Conservation (phyloP, 1,140 invertebrate genomes). For the Listronotus bonariensis region DNA sequence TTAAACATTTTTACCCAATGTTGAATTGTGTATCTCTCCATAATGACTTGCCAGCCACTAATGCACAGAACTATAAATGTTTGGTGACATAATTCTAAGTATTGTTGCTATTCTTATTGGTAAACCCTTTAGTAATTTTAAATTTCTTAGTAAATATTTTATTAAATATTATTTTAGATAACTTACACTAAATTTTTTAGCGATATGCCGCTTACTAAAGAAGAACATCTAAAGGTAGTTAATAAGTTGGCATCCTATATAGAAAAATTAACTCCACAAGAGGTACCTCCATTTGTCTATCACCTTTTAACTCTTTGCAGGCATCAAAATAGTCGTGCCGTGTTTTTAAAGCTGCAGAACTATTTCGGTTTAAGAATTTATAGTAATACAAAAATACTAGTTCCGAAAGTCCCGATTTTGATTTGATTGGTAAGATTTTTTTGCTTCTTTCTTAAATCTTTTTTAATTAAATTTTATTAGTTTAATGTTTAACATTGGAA, state of each 20-base stretch:
- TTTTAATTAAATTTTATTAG: too few species aligned
- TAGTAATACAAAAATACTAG: constrained; percentile 42
- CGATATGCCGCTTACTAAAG: constrained; percentile 50
- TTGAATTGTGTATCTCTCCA: too few species aligned
- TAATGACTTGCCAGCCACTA: too few species aligned
- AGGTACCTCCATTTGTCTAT: constrained; percentile 56
- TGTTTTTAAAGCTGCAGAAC: constrained; percentile 55
- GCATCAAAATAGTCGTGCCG: constrained; percentile 48
- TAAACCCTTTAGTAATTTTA: too few species aligned
- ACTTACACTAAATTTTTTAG: constrained; percentile 35
- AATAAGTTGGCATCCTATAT: constrained; percentile 57
- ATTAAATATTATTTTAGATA: too few species aligned
- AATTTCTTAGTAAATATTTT: too few species aligned
- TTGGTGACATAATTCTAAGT: too few species aligned
- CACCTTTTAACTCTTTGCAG: constrained; percentile 57
- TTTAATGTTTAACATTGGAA: too few species aligned
- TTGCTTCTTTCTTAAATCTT: too few species aligned
- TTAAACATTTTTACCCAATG: too few species aligned
- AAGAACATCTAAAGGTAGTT: constrained; percentile 54
- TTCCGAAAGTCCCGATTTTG: constrained; percentile 45
- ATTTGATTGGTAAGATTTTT: constrained; percentile 54
- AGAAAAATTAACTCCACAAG: constrained; percentile 56
- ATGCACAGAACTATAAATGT: too few species aligned
- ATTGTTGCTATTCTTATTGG: too few species aligned
- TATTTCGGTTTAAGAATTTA: constrained; percentile 58